These are phyloP conservation scores for Scotopteryx bipunctaria DNA, from an alignment of 2,888 invertebrate species.

Conservation along the genomic window DNA sequence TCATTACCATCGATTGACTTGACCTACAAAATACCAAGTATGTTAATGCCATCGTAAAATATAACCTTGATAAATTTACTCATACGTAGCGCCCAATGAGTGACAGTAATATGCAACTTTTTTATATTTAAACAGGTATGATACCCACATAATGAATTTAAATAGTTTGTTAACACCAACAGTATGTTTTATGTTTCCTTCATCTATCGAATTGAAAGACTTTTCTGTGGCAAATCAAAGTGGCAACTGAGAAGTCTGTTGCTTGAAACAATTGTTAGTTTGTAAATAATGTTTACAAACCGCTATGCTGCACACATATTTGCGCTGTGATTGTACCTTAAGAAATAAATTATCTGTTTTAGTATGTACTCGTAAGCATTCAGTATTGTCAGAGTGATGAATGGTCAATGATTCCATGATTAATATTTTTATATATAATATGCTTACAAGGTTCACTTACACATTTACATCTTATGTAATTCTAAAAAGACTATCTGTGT, in stretches of 20 bases:
- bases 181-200: too few species aligned
- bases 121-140: neutral
- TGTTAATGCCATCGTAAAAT: neutral
- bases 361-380: constrained; percentile 33
- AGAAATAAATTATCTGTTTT: too few species aligned
- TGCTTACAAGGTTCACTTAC: too few species aligned
- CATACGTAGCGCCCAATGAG: neutral
- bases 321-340: constrained; percentile 50
- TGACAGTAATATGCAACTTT: neutral
- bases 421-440: too few species aligned
- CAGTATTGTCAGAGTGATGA: constrained; percentile 9
- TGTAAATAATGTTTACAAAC: constrained; percentile 69
- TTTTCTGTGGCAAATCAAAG: constrained; percentile 46
- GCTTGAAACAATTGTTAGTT: constrained; percentile 47
- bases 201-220: neutral
- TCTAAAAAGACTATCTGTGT: too few species aligned
- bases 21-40: constrained; percentile 6
- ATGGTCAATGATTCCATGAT: neutral
- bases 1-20: constrained; percentile 28
- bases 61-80: neutral
- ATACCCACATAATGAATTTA: too few species aligned
- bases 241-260: constrained; percentile 52
- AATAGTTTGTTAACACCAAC: too few species aligned
- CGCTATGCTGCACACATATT: constrained; percentile 57
- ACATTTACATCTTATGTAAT: too few species aligned